Percentiles rank a stretch among this genome's conserved stretches.
phyloP scores from a whole-genome alignment of 2,797 vertebrate species.

The Pygocentrus nattereri region DNA sequence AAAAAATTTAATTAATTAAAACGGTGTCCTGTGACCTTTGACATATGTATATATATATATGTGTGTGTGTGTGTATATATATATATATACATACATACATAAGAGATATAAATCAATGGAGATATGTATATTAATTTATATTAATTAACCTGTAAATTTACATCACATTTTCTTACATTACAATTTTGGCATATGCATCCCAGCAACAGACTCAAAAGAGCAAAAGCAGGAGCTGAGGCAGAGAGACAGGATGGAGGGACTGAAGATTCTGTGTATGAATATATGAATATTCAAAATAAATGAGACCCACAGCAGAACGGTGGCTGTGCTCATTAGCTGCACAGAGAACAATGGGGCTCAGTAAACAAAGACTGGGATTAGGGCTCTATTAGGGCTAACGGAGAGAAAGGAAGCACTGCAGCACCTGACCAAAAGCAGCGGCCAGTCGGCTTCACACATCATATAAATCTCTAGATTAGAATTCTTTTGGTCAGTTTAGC shows the following conservation, averaged over 20 bases:
- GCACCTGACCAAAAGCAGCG: background rate
- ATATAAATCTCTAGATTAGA: background rate
- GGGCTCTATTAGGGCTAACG: constrained; percentile 3
- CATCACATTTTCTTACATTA: too few species aligned
- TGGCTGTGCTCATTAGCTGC: constrained; percentile 34
- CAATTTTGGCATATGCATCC: too few species aligned
- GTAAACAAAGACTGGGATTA: constrained; percentile 34
- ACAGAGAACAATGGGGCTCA: constrained; percentile 39
- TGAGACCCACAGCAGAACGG: constrained; percentile 17
- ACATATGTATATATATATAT: too few species aligned
- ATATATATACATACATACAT: too few species aligned
- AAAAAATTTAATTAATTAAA: too few species aligned
- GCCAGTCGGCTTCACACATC: background rate
- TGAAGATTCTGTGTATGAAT: constrained; percentile 8
- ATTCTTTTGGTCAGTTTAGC: background rate
- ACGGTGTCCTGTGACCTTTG: too few species aligned
- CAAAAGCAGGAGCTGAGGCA: too few species aligned
- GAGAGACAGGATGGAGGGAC: background rate
- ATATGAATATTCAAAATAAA: background rate
- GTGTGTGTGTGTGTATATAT: too few species aligned
- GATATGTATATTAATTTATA: too few species aligned
- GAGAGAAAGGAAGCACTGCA: background rate
- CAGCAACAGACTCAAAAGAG: too few species aligned
- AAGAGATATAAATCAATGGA: too few species aligned
- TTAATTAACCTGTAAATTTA: too few species aligned